phyloP scores from a whole-genome alignment of 2,113 vertebrate species.

The Bos indicus region DNA sequence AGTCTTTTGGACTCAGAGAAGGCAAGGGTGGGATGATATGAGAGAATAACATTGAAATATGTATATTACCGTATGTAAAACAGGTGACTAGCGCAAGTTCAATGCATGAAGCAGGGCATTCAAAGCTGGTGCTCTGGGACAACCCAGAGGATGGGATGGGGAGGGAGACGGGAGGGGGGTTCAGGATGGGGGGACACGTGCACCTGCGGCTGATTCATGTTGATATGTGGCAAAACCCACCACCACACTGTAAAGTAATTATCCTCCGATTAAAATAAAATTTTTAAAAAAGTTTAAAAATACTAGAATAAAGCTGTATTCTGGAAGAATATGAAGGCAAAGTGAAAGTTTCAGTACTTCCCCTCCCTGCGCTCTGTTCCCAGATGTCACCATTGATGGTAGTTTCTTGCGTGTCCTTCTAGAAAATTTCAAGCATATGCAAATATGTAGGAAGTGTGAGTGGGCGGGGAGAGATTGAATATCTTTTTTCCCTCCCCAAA shows the following conservation, averaged over 20 bases:
- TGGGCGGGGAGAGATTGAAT: background rate
- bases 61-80: background rate
- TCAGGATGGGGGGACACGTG: background rate
- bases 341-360: background rate
- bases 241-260: background rate
- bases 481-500: no score
- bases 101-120: background rate
- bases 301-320: background rate
- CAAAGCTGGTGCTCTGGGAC: background rate
- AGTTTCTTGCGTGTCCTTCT: background rate
- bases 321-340: background rate
- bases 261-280: background rate
- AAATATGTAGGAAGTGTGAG: background rate
- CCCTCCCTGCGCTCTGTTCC: background rate
- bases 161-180: background rate
- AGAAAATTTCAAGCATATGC: background rate
- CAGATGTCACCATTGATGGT: background rate
- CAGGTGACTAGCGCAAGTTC: background rate
- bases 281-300: background rate
- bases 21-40: background rate
- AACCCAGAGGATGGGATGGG: background rate
- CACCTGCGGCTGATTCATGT: background rate
- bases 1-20: background rate
- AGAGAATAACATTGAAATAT: background rate
- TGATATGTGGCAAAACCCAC: background rate